Base-by-base conservation (phyloP, 2,113 vertebrate species). In the Daphoenositta chrysoptera region DNA sequence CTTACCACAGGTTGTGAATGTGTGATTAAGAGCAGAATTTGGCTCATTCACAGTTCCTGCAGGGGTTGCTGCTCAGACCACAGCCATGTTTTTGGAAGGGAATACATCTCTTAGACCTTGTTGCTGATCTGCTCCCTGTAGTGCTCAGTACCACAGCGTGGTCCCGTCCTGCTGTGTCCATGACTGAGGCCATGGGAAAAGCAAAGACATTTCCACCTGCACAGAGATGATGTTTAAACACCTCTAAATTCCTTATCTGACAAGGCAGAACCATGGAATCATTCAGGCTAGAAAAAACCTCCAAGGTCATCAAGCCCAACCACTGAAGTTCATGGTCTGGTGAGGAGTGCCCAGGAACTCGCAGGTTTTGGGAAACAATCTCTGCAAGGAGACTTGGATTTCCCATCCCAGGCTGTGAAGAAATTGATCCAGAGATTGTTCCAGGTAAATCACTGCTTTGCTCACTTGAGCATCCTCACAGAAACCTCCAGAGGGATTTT, bases 281-380 rank as follows among this genome's bases (percentile, higher is more conserved):
- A 2, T 3, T 50, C 21, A 17, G 18, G 22, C 0, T 77, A 71
- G 64, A 30, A 50, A 42, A 26, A 31, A 33, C 10, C 44, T 37
- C 44, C 23, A 7, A 77, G 31, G 24, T 2, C 5, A 8, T 7
- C 0, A 0, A 77, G 42, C 24, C 35, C 56, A 28, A 0, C 6
- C 10, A 8, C 19, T 42, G 11, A 22, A 68, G 40, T 11, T 68
- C 42, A 5, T 1, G 44, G 89, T 44, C 10, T 45, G 39, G 17
- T 33, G 47, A 53, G 8, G 47, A 58, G 26, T 5, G 57, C 35
- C 20, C 76, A 42, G 66, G 53, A 73, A 63, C 22, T 51, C 45
- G 19, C 28, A 35, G 0, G 1, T 35, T 75, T 26, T 42, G 47
- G 50, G 69, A 51, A 66, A 24, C 1, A 2, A 4, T 60, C 22